phyloP scores from a whole-genome alignment of 2,797 vertebrate genomes.

The Coregonus sp. region DNA sequence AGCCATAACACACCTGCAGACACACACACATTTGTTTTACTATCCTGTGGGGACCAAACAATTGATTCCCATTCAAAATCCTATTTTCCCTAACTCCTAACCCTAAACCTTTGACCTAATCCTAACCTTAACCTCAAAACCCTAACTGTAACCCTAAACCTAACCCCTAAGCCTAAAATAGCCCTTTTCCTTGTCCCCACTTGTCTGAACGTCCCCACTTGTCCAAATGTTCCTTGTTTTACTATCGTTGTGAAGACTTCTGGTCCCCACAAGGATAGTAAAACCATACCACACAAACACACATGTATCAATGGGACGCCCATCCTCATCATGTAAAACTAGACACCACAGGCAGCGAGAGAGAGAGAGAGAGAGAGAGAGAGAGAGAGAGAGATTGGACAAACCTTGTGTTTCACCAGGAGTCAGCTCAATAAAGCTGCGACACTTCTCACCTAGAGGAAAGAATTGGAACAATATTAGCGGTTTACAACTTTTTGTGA shows the following conservation, averaged over 20 bases:
- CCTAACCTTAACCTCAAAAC: no score
- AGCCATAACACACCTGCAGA: slow-evolving; percentile 78
- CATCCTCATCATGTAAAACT: neutral
- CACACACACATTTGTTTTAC: neutral
- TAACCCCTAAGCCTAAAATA: no score
- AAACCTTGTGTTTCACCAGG: slow-evolving; percentile 84
- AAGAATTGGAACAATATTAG: neutral
- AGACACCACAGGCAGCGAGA: neutral
- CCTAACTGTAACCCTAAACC: no score
- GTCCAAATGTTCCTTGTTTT: no score
- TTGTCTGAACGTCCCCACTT: no score
- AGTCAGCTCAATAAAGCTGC: slow-evolving; percentile 82
- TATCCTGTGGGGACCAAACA: no score
- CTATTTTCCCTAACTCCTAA: no score
- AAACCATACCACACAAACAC: neutral
- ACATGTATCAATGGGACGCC: neutral
- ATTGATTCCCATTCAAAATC: no score
- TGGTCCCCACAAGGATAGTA: no score
- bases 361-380: neutral
- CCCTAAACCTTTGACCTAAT: no score
- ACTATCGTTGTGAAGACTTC: no score
- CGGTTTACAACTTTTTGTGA: neutral
- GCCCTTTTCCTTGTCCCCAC: no score
- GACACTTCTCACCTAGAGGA: slow-evolving; percentile 78
- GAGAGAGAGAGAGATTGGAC: neutral